These are phyloP conservation scores for Hydrozoanthus gracilis DNA, from an alignment of 92 coral and sea anemone species.

Conservation along the genomic window DNA sequence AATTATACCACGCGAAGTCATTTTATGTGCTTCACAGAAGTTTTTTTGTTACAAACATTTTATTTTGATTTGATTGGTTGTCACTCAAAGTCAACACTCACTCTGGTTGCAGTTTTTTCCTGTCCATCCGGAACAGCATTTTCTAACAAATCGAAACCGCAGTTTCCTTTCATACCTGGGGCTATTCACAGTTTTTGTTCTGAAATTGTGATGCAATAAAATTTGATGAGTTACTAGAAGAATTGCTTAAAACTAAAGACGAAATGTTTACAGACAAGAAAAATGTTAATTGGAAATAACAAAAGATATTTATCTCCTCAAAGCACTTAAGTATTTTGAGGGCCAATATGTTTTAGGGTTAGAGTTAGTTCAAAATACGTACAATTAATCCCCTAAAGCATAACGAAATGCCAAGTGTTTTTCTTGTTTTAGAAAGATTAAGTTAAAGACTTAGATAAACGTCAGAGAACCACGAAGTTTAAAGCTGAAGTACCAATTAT, in stretches of 20 bases:
- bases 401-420: background rate
- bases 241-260: too few species aligned
- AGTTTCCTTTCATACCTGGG: background rate
- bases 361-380: background rate
- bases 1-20: too few species aligned
- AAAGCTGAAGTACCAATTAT: background rate
- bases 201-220: background rate
- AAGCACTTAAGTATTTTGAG: too few species aligned
- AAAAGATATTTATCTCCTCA: too few species aligned
- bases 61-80: background rate
- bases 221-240: background rate
- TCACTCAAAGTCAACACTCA: background rate
- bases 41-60: background rate
- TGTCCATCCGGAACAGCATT: slow-evolving; percentile 30
- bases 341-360: too few species aligned
- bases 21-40: background rate
- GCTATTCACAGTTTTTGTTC: background rate
- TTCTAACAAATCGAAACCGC: slow-evolving; percentile 20
- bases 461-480: background rate
- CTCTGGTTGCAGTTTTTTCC: slow-evolving; percentile 22
- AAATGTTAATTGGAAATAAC: too few species aligned
- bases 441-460: background rate
- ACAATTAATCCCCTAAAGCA: background rate
- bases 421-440: background rate
- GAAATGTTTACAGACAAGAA: background rate